Percentiles rank a stretch among this genome's conserved stretches.
phyloP scores from a whole-genome alignment of 2,888 invertebrate genomes.

The Cephus nigrinus region DNA sequence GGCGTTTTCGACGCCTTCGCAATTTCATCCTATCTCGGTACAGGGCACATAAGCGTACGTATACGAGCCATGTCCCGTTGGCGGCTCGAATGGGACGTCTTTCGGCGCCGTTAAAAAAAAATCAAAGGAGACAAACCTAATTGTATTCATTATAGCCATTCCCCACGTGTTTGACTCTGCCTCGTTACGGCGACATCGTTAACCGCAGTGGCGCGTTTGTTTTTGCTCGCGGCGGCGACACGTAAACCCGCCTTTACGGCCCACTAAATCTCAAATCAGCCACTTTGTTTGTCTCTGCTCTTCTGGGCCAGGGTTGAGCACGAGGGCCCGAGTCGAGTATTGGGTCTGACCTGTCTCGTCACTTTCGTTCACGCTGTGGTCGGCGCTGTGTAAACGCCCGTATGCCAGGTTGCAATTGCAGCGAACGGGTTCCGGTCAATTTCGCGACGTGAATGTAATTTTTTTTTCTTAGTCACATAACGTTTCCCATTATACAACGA shows the following conservation, averaged over 20 bases:
- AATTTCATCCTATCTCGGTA: neutral
- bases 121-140: conserved; percentile 33
- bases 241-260: conserved; percentile 24
- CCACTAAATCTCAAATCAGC: conserved; percentile 36
- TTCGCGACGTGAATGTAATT: no score
- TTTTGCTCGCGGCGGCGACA: conserved; percentile 22
- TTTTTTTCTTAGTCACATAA: neutral
- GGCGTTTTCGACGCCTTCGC: neutral
- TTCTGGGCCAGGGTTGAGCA: neutral
- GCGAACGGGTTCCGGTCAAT: no score
- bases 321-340: neutral
- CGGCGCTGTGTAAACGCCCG: neutral
- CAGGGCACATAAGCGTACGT: neutral
- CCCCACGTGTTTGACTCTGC: conserved; percentile 24
- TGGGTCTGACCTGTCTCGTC: neutral
- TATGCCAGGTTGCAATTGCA: neutral
- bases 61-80: neutral
- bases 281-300: conserved; percentile 33
- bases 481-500: neutral
- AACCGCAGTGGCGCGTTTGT: conserved; percentile 28
- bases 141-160: conserved; percentile 36
- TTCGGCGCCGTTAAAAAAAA: neutral
- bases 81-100: neutral
- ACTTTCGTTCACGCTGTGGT: neutral
- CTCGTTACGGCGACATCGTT: conserved; percentile 36